Conservation (phyloP, 2,888 invertebrate genomes). For the Lasioglossum pauxillum region DNA sequence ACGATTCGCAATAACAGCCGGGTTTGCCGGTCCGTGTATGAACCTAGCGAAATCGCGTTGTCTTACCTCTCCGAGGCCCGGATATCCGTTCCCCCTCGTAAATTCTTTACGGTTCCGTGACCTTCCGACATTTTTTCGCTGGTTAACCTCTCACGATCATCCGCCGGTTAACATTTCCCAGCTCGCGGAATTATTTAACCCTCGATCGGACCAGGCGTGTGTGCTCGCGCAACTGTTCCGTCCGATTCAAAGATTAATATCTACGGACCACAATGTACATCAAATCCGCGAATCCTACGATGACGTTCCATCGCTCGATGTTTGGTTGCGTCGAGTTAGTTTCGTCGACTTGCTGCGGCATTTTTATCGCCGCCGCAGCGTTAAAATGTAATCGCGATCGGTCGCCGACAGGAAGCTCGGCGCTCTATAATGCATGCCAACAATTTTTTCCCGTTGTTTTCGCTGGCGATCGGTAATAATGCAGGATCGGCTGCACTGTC, state of each 20-base stretch:
- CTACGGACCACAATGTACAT: not conserved
- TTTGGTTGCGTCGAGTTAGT: not conserved
- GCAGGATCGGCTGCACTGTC: not conserved
- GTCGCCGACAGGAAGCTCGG: not conserved
- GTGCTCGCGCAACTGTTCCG: not conserved
- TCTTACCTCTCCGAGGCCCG: not conserved
- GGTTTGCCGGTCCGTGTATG: constrained; percentile 34
- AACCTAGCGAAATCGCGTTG: constrained; percentile 31
- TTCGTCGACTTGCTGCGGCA: too few species aligned
- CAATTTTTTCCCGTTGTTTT: not conserved
- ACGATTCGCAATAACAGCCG: constrained; percentile 52
- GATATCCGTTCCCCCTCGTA: constrained; percentile 65
- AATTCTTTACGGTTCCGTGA: constrained; percentile 74
- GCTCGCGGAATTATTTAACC: not conserved
- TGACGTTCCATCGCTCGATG: not conserved
- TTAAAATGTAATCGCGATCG: not conserved
- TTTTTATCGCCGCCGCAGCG: not conserved
- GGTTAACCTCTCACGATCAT: not conserved
- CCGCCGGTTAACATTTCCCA: not conserved
- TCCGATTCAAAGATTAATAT: not conserved
- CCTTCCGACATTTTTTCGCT: not conserved
- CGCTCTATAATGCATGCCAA: not conserved
- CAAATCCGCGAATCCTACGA: not conserved
- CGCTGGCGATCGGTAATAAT: not conserved
- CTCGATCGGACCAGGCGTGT: not conserved